These are phyloP conservation scores for Dascyllus trimaculatus DNA, from an alignment of 2,113 vertebrate species.

Conservation along the genomic window DNA sequence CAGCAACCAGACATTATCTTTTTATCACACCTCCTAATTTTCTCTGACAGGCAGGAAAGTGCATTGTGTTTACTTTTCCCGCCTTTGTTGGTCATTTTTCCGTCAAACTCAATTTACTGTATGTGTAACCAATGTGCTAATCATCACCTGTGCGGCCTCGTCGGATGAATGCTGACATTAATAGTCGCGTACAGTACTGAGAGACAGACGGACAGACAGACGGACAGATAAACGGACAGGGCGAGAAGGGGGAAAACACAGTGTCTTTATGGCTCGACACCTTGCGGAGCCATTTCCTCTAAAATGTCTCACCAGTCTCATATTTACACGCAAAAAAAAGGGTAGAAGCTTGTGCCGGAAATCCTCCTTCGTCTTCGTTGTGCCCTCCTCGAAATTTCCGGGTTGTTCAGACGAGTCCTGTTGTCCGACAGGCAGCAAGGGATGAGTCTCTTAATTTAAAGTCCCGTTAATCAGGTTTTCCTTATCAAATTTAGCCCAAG, in stretches of 20 bases:
- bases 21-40: constrained; percentile 30
- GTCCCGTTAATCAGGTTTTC: constrained; percentile 60
- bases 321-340: constrained; percentile 69
- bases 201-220: constrained; percentile 66
- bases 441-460: constrained; percentile 58
- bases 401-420: constrained; percentile 40
- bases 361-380: constrained; percentile 1
- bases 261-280: constrained; percentile 70
- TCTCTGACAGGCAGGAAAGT: constrained; percentile 32
- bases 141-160: constrained; percentile 20
- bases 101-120: constrained; percentile 8
- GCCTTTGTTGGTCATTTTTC: constrained; percentile 8
- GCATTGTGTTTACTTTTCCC: constrained; percentile 13
- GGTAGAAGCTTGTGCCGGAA: constrained; percentile 39
- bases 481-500: constrained; percentile 53
- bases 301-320: constrained; percentile 54
- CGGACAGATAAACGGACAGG: constrained; percentile 60
- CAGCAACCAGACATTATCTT: constrained; percentile 40
- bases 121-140: constrained; percentile 26
- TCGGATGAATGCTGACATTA: constrained; percentile 50
- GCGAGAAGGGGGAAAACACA: constrained; percentile 57
- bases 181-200: constrained; percentile 42
- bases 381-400: constrained; percentile 28
- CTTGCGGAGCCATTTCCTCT: constrained; percentile 56
- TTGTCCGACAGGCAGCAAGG: constrained; percentile 49